phyloP scores from a whole-genome alignment of 2,797 vertebrate genomes.

The Champsocephalus gunnari region DNA sequence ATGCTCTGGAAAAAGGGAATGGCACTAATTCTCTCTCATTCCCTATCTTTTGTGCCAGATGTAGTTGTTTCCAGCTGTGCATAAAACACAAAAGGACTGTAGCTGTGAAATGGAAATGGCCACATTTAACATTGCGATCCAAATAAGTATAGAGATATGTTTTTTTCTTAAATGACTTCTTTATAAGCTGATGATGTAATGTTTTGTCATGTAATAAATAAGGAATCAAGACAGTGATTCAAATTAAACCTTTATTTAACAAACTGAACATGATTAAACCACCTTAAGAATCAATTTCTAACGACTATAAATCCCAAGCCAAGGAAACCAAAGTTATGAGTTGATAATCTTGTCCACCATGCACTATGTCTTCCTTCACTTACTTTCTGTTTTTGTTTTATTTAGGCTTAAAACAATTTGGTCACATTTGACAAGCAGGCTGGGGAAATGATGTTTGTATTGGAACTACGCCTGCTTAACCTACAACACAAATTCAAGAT shows the following conservation, averaged over 20 bases:
- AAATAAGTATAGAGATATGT: neutral
- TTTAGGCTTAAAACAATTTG: conserved; percentile 52
- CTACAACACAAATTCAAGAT: conserved; percentile 46
- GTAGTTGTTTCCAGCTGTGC: conserved; percentile 40
- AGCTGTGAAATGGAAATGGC: conserved; percentile 51
- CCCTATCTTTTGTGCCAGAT: conserved; percentile 26
- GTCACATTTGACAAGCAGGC: conserved; percentile 60
- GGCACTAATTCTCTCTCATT: conserved; percentile 30
- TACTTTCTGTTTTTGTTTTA: conserved; percentile 33
- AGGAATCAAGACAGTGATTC: conserved; percentile 14
- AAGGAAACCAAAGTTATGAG: conserved; percentile 28
- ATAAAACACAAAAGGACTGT: conserved; percentile 33
- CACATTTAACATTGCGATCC: conserved; percentile 25
- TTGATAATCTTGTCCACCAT: conserved; percentile 37
- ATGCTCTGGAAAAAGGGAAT: conserved; percentile 43
- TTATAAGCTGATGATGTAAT: neutral
- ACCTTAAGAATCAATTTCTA: conserved; percentile 38
- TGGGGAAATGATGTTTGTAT: conserved; percentile 15
- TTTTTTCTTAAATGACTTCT: conserved; percentile 3
- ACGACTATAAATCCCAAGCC: conserved; percentile 36
- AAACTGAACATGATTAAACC: conserved; percentile 67
- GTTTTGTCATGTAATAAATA: neutral
- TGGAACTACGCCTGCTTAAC: conserved; percentile 19
- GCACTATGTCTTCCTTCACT: conserved; percentile 31
- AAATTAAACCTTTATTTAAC: conserved; percentile 71